These are phyloP conservation scores for Atractosteus spatula DNA, from an alignment of 2,113 vertebrate species.

Conservation along the genomic window DNA sequence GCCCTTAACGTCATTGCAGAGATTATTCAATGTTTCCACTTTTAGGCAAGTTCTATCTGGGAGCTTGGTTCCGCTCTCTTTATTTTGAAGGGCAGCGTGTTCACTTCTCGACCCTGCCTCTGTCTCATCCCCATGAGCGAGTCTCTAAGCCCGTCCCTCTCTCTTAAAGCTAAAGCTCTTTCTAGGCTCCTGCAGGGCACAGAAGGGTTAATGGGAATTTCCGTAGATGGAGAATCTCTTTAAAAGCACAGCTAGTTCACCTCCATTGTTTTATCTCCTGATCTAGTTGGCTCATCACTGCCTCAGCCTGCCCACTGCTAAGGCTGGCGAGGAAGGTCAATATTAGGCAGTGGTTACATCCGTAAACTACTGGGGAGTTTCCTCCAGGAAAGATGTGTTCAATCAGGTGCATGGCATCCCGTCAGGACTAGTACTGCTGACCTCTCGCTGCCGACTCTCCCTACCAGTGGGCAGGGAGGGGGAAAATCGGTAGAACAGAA, in stretches of 20 bases:
- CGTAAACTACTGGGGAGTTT: conserved; percentile 40
- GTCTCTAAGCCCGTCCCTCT: background rate
- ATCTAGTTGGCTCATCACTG: background rate
- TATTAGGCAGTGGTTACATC: conserved; percentile 32
- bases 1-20: background rate
- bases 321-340: background rate
- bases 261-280: conserved; percentile 24
- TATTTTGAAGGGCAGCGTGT: conserved; percentile 3
- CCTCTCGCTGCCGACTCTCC: conserved; percentile 51
- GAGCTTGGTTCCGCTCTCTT: conserved; percentile 5
- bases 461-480: background rate
- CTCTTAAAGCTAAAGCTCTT: conserved; percentile 45
- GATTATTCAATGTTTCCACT: background rate
- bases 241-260: conserved; percentile 58
- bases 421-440: conserved; percentile 69
- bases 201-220: conserved; percentile 56
- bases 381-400: conserved; percentile 57
- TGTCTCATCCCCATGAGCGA: background rate
- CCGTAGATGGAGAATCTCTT: conserved; percentile 48
- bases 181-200: conserved; percentile 58
- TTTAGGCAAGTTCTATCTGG: conserved; percentile 3
- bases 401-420: conserved; percentile 59
- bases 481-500: conserved; percentile 54
- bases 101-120: background rate
- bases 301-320: background rate